Percentiles rank a stretch among this genome's conserved stretches.
Conservation (phyloP, 2,113 vertebrate species). For the Chauna torquata region DNA sequence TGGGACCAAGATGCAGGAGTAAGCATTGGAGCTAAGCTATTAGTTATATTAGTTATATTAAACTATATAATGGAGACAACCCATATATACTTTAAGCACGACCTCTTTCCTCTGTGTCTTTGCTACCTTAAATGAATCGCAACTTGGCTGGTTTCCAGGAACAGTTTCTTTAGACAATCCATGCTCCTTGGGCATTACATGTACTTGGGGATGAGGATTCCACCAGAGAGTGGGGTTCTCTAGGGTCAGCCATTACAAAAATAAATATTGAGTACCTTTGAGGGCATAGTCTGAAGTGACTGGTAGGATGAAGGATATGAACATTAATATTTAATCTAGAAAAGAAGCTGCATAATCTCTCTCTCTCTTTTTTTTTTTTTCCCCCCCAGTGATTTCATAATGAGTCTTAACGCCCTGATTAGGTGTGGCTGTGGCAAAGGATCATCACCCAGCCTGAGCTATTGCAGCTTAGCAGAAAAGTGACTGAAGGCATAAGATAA, state of each 20-base stretch:
- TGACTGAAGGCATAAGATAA: neutral
- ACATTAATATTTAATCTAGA: neutral
- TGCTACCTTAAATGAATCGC: neutral
- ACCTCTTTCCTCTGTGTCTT: neutral
- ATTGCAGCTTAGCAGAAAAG: neutral
- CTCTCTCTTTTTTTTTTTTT: neutral
- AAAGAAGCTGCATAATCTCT: neutral
- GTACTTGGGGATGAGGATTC: neutral
- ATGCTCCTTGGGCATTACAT: neutral
- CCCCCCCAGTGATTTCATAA: neutral
- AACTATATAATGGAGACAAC: neutral
- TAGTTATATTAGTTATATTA: too few species aligned
- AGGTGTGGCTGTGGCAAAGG: neutral
- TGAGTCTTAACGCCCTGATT: neutral
- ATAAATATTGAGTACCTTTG: neutral
- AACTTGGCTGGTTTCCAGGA: neutral
- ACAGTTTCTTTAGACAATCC: neutral
- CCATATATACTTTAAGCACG: neutral
- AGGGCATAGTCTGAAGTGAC: neutral
- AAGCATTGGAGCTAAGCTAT: neutral
- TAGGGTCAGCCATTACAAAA: neutral
- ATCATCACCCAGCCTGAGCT: neutral
- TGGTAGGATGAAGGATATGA: neutral
- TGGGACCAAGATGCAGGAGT: neutral
- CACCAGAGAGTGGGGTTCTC: neutral